These are phyloP conservation scores for Cabera pusaria DNA, from an alignment of 2,888 invertebrate species.

Conservation along the genomic window DNA sequence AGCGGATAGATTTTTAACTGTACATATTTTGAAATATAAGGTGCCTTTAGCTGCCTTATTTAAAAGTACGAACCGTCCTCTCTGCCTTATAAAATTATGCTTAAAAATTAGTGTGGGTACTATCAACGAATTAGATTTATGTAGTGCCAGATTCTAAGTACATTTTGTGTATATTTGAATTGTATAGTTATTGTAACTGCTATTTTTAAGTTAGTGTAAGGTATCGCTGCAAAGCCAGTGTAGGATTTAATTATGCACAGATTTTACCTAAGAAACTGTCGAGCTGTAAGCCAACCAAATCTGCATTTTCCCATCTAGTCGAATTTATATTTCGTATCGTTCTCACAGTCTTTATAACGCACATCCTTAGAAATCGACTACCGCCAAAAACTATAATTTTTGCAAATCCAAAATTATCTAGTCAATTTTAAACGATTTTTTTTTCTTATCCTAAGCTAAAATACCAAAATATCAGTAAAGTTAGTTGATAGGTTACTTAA, in stretches of 20 bases:
- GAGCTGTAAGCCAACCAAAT: constrained; percentile 36
- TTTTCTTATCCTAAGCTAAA: constrained; percentile 63
- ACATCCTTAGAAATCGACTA: constrained; percentile 46
- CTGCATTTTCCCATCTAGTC: constrained; percentile 55
- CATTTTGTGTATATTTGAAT: constrained; percentile 49
- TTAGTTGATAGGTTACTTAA: constrained; percentile 30
- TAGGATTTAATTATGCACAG: constrained; percentile 16
- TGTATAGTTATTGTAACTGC: constrained; percentile 29
- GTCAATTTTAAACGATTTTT: constrained; percentile 67
- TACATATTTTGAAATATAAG: constrained; percentile 27
- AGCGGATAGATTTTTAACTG: constrained; percentile 35
- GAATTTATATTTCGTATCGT: constrained; percentile 37
- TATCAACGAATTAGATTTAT: constrained; percentile 62
- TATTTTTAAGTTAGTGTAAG: constrained; percentile 10
- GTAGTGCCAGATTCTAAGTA: constrained; percentile 73
- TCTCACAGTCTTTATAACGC: constrained; percentile 24
- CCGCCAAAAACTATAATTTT: constrained; percentile 60
- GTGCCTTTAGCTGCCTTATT: constrained; percentile 76
- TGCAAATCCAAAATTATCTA: constrained; percentile 79
- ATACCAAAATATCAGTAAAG: constrained; percentile 64
- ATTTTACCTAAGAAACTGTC: constrained; percentile 24
- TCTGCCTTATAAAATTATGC: constrained; percentile 55
- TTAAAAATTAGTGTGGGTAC: constrained; percentile 57
- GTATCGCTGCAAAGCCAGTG: constrained; percentile 22
- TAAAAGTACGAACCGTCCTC: constrained; percentile 71